phyloP scores from a whole-genome alignment of 2,888 invertebrate genomes.

The Agapostemon virescens region DNA sequence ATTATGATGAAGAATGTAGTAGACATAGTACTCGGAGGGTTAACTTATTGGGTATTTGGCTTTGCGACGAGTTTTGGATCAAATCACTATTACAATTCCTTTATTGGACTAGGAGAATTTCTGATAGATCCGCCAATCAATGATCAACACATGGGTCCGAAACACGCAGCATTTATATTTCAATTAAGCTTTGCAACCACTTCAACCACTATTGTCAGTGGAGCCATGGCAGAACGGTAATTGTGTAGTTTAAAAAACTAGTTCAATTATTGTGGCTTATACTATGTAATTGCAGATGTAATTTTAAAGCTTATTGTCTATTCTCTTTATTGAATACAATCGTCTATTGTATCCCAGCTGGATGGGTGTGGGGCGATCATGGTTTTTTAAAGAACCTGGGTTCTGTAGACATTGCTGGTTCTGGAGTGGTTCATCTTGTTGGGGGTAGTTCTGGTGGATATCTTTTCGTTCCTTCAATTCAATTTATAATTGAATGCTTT shows the following conservation, averaged over 20 bases:
- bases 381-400: slow-evolving; percentile 92
- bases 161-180: slow-evolving; percentile 94
- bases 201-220: slow-evolving; percentile 95
- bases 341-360: slow-evolving; percentile 95
- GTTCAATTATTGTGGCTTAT: not conserved
- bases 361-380: slow-evolving; percentile 95
- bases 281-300: slow-evolving; percentile 84
- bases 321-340: slow-evolving; percentile 94
- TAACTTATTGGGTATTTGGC: slow-evolving; percentile 97
- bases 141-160: slow-evolving; percentile 90
- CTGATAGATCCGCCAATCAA: slow-evolving; percentile 87
- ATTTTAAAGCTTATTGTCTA: slow-evolving; percentile 94
- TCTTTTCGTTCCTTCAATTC: not conserved
- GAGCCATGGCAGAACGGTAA: slow-evolving; percentile 96
- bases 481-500: slow-evolving; percentile 4
- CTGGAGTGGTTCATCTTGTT: slow-evolving; percentile 94
- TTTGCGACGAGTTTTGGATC: slow-evolving; percentile 95
- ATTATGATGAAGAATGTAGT: slow-evolving; percentile 99
- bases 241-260: slow-evolving; percentile 3
- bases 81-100: slow-evolving; percentile 87
- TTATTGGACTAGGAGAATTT: slow-evolving; percentile 92
- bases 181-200: slow-evolving; percentile 95
- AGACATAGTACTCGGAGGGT: slow-evolving; percentile 94
- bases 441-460: slow-evolving; percentile 83
- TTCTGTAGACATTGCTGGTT: slow-evolving; percentile 95